A percentile compares a stretch with the other conserved stretches of the same genome.
phyloP scores from a whole-genome alignment of 2,797 vertebrate genomes.

The Chelmon rostratus region DNA sequence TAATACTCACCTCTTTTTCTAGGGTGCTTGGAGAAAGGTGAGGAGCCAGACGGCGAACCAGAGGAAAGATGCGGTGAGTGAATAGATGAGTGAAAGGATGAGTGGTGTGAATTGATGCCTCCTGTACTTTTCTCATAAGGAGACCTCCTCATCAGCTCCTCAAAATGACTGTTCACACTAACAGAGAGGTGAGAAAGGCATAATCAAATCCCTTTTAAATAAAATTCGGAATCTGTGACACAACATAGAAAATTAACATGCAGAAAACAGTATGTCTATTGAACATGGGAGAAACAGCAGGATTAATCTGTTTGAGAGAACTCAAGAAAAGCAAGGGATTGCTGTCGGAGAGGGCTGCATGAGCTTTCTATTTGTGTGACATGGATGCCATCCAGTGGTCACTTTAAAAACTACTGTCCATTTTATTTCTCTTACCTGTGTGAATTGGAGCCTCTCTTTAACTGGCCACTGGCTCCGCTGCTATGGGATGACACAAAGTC shows the following conservation, averaged over 20 bases:
- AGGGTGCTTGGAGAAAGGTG: slow-evolving; percentile 88
- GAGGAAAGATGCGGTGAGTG: slow-evolving; percentile 85
- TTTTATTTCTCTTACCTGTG: slow-evolving; percentile 84
- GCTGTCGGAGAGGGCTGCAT: background rate
- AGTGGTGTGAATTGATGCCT: slow-evolving; percentile 84
- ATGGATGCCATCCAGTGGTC: slow-evolving; percentile 73
- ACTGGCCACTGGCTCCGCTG: slow-evolving; percentile 85
- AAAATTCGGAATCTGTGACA: background rate
- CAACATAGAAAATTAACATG: background rate
- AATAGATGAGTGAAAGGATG: slow-evolving; percentile 80
- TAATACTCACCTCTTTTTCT: slow-evolving; percentile 84
- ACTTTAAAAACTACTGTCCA: slow-evolving; percentile 5
- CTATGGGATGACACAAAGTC: slow-evolving; percentile 91
- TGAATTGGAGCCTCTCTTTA: slow-evolving; percentile 82
- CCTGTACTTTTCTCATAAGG: slow-evolving; percentile 75
- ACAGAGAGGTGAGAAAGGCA: slow-evolving; percentile 9
- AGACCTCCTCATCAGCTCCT: slow-evolving; percentile 86
- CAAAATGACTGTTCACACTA: slow-evolving; percentile 83
- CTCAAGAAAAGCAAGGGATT: background rate
- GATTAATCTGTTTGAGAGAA: background rate
- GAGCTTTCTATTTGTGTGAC: slow-evolving; percentile 38
- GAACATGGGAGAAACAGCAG: background rate
- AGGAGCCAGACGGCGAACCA: slow-evolving; percentile 84
- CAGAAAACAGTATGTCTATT: background rate
- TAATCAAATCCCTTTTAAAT: background rate